These are phyloP conservation scores for Ectemnius cavifrons DNA, from an alignment of 2,888 invertebrate species.

Conservation along the genomic window DNA sequence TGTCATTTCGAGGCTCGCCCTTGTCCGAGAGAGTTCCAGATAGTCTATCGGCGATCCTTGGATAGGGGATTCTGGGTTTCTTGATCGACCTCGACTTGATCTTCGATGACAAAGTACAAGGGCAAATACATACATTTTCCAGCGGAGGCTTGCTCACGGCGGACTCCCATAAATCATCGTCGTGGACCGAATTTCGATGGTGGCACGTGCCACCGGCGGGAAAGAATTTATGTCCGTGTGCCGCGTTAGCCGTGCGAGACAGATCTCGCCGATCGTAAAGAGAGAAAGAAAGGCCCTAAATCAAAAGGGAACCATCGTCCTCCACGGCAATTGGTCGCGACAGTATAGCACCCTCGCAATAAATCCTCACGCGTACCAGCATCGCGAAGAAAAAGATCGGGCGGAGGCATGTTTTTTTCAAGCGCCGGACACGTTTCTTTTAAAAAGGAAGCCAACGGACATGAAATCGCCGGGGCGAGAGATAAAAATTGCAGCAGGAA, in stretches of 20 bases:
- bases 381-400: conserved; percentile 28
- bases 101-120: conserved; percentile 13
- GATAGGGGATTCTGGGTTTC: neutral
- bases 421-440: conserved; percentile 16
- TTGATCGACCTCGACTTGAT: neutral
- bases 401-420: neutral
- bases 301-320: conserved; percentile 38
- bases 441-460: conserved; percentile 13
- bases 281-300: conserved; percentile 43
- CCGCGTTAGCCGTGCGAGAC: conserved; percentile 44
- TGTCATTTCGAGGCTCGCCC: neutral
- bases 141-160: conserved; percentile 8
- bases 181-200: conserved; percentile 52
- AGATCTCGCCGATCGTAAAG: conserved; percentile 45
- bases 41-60: neutral
- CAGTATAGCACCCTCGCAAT: conserved; percentile 44
- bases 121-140: conserved; percentile 14
- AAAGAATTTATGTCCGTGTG: conserved; percentile 55
- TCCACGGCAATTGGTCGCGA: conserved; percentile 53
- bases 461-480: neutral
- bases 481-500: neutral
- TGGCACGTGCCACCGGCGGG: conserved; percentile 49
- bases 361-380: conserved; percentile 37
- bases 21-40: neutral
- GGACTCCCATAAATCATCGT: conserved; percentile 40